phyloP scores from a whole-genome alignment of 1,140 invertebrate species.

The Drosophila pectinifera region DNA sequence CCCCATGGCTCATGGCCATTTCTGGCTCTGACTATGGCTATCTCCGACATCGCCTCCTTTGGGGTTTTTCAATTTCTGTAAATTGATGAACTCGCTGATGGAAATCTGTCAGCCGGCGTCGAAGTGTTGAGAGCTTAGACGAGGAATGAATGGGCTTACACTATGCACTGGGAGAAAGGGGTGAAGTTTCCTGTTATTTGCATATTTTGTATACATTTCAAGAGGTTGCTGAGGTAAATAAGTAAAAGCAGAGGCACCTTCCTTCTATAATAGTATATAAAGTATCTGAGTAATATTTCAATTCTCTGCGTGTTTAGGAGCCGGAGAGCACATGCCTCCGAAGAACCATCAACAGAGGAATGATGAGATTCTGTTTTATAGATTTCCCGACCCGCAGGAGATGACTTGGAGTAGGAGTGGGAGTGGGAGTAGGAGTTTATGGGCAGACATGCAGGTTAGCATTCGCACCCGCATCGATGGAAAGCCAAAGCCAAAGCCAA shows the following conservation, averaged over 20 bases:
- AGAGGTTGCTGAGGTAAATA: too few relatives aligned
- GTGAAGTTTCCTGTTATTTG: not conserved
- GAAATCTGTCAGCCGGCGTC: slow-evolving; percentile 56
- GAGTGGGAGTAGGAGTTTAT: slow-evolving; percentile 7
- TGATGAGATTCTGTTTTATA: slow-evolving; percentile 44
- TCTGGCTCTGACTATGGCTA: slow-evolving; percentile 16
- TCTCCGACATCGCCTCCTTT: slow-evolving; percentile 35
- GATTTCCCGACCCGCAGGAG: slow-evolving; percentile 41
- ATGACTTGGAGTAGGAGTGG: slow-evolving; percentile 1
- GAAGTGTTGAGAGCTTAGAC: slow-evolving; percentile 47
- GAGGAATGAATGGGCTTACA: slow-evolving; percentile 13
- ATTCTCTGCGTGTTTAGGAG: not conserved
- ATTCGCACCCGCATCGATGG: slow-evolving; percentile 32
- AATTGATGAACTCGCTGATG: slow-evolving; percentile 74
- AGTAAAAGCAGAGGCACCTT: too few relatives aligned
- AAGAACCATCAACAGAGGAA: slow-evolving; percentile 9
- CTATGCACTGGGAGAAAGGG: slow-evolving; percentile 2
- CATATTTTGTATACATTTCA: not conserved
- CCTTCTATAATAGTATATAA: too few relatives aligned
- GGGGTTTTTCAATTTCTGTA: slow-evolving; percentile 60
- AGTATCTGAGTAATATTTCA: too few relatives aligned
- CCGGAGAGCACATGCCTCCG: not conserved
- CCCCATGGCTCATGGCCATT: slow-evolving; percentile 24
- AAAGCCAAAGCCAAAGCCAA: not conserved
- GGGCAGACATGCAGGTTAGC: slow-evolving; percentile 32